A percentile compares a stretch with the other conserved stretches of the same genome.
Evolutionary conservation across 2,113 vertebrate species (phyloP).

Genomic region (Microtus richardsoni): DNA sequence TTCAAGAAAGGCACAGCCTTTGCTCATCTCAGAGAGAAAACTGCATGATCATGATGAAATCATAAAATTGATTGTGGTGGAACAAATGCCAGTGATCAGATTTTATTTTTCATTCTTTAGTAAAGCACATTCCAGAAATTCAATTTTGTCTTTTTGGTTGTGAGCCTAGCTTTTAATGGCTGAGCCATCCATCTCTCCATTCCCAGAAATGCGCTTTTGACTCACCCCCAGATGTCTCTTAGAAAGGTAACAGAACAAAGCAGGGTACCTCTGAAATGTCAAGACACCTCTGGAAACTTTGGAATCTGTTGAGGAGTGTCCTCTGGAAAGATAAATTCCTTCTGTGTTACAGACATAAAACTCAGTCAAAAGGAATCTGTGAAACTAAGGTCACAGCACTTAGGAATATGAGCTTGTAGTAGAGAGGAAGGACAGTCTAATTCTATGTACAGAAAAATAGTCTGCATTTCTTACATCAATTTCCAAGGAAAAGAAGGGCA

Average conservation of each 20-base stretch:
- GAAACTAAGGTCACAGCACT: neutral
- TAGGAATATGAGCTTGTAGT: neutral
- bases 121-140: neutral
- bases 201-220: neutral
- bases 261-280: neutral
- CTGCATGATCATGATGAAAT: neutral
- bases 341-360: neutral
- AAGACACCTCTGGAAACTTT: neutral
- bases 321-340: neutral
- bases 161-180: neutral
- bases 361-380: neutral
- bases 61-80: neutral
- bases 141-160: neutral
- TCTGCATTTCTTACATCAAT: neutral
- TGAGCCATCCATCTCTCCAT: neutral
- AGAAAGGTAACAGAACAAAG: neutral
- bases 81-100: neutral
- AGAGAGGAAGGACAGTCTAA: neutral
- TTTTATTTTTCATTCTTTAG: neutral
- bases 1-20: neutral
- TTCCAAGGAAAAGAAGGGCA: neutral
- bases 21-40: neutral
- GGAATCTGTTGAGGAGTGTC: neutral
- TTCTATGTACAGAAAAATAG: neutral
- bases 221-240: neutral